These are phyloP conservation scores for Mormyrus proboscirostris DNA, from an alignment of 2,797 vertebrate species.

Conservation along the genomic window DNA sequence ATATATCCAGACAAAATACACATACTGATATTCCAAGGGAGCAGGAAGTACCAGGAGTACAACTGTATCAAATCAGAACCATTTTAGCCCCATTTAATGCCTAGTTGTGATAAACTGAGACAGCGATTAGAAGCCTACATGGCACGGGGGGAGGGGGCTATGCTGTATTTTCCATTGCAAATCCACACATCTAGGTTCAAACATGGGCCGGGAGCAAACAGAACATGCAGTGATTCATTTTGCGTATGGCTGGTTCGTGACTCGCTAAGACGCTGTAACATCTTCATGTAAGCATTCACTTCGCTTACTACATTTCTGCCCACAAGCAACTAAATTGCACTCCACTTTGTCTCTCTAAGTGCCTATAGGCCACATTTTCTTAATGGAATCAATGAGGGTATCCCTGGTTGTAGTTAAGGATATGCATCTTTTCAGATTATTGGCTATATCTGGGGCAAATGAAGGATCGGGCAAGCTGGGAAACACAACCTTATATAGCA, in stretches of 20 bases:
- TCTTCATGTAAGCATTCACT: neutral
- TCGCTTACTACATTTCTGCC: neutral
- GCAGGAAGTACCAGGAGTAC: neutral
- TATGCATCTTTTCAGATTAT: neutral
- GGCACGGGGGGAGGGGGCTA: neutral
- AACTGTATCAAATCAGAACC: neutral
- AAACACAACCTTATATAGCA: slow-evolving; percentile 8
- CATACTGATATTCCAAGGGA: neutral
- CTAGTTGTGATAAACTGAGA: slow-evolving; percentile 5
- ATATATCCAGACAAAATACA: neutral
- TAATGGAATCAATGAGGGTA: neutral
- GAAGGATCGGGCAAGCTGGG: neutral
- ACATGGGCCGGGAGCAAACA: neutral
- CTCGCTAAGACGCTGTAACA: neutral
- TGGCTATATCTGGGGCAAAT: neutral
- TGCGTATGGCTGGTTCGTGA: neutral
- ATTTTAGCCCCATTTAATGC: slow-evolving; percentile 3
- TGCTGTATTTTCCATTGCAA: slow-evolving; percentile 2
- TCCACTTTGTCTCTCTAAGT: neutral
- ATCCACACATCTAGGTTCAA: neutral
- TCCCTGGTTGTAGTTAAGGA: neutral
- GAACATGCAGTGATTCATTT: neutral
- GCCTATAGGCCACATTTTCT: no score
- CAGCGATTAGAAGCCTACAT: neutral
- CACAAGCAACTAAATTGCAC: neutral